phyloP scores from a whole-genome alignment of 2,888 invertebrate genomes.

The Oxystoma pomonae region DNA sequence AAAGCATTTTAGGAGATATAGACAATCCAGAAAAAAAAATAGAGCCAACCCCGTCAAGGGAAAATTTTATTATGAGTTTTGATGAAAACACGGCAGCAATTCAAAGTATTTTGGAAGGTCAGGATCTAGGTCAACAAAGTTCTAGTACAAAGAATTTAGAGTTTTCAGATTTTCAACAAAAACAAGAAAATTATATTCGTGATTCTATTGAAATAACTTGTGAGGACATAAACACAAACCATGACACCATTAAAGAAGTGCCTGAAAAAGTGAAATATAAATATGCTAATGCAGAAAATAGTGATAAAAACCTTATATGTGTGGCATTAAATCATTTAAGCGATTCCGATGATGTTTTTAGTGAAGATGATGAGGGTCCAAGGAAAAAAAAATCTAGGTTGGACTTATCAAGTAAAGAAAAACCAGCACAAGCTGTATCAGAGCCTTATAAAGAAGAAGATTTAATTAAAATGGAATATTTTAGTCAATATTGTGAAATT shows the following conservation, averaged over 20 bases:
- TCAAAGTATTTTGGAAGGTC: background rate
- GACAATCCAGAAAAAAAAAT: background rate
- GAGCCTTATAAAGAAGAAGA: background rate
- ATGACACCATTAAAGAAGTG: background rate
- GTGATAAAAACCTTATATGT: background rate
- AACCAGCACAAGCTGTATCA: background rate
- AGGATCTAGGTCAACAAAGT: background rate
- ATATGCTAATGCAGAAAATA: no score
- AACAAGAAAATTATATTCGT: no score
- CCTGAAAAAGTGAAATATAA: background rate
- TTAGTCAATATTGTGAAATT: background rate
- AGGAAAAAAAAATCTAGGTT: background rate
- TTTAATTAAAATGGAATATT: background rate
- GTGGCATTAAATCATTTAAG: background rate
- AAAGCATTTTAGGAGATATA: background rate
- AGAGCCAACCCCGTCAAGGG: background rate
- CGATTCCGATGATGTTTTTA: background rate
- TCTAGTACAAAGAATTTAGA: no score
- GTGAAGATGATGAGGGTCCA: background rate
- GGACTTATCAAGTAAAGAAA: background rate
- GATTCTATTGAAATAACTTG: background rate
- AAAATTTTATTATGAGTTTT: no score
- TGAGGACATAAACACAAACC: background rate
- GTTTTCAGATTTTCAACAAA: no score
- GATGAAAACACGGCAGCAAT: background rate